phyloP scores from a whole-genome alignment of 2,113 vertebrate genomes.

The Phaethornis superciliosus region DNA sequence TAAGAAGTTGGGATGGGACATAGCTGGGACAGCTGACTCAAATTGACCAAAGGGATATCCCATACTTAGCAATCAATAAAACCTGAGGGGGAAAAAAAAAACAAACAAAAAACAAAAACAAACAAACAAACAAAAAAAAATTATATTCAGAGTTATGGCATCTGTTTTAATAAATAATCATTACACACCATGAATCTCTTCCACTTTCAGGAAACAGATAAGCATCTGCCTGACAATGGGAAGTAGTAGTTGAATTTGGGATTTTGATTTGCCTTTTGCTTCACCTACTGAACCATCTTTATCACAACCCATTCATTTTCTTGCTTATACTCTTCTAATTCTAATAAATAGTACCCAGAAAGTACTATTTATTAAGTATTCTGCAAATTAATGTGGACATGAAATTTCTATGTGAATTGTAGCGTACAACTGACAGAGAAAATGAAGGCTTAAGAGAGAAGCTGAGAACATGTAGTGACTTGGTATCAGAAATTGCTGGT shows the following conservation, averaged over 20 bases:
- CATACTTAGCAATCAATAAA: not conserved
- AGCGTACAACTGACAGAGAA: not conserved
- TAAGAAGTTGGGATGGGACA: no score
- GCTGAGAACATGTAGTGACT: not conserved
- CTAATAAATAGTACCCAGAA: not conserved
- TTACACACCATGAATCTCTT: not conserved
- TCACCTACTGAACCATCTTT: not conserved
- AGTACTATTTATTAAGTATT: not conserved
- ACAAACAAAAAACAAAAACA: no score
- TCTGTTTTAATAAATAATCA: not conserved
- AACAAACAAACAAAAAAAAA: no score
- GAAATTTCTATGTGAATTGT: not conserved
- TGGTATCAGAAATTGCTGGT: not conserved
- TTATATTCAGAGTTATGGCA: not conserved
- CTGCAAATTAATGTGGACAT: not conserved
- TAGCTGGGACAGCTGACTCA: not conserved
- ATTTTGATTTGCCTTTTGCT: not conserved
- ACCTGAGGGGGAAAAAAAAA: not conserved
- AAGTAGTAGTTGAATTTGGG: not conserved
- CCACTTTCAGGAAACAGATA: not conserved
- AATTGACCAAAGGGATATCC: not conserved
- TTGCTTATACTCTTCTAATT: not conserved
- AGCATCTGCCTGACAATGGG: not conserved
- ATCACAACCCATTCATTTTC: not conserved
- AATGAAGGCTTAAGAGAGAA: not conserved